A percentile compares a stretch with the other conserved stretches of the same genome.
Conservation (phyloP, 2,797 vertebrate species). For the Ibycter americanus region DNA sequence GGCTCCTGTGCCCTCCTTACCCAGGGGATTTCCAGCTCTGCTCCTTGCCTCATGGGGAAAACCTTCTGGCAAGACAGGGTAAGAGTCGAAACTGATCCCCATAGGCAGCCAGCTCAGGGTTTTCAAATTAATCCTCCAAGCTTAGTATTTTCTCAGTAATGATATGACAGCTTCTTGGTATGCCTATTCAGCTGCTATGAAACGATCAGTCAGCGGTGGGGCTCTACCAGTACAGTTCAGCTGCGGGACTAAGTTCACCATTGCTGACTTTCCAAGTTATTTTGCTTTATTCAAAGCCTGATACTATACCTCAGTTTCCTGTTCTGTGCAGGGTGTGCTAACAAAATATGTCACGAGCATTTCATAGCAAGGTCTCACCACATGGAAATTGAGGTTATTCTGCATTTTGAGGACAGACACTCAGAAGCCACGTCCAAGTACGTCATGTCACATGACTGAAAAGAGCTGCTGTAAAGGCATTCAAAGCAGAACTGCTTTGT, state of each 20-base stretch:
- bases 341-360: accelerated
- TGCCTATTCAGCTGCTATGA: not conserved
- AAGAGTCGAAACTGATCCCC: not conserved
- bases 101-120: not conserved
- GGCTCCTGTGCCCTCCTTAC: not conserved
- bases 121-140: not conserved
- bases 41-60: not conserved
- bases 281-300: not conserved
- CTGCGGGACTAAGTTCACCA: not conserved
- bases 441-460: accelerated
- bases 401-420: not conserved
- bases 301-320: not conserved
- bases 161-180: not conserved
- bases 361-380: not conserved
- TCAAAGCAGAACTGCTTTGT: not conserved
- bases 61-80: not conserved
- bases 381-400: not conserved
- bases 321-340: accelerated
- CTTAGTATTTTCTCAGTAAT: not conserved
- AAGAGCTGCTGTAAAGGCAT: not conserved
- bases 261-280: not conserved
- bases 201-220: accelerated
- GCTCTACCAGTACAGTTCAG: not conserved
- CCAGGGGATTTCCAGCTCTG: not conserved
- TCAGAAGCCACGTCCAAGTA: not conserved